phyloP scores from a whole-genome alignment of 64 coral and sea anemone species.

The Trachythela sp. region DNA sequence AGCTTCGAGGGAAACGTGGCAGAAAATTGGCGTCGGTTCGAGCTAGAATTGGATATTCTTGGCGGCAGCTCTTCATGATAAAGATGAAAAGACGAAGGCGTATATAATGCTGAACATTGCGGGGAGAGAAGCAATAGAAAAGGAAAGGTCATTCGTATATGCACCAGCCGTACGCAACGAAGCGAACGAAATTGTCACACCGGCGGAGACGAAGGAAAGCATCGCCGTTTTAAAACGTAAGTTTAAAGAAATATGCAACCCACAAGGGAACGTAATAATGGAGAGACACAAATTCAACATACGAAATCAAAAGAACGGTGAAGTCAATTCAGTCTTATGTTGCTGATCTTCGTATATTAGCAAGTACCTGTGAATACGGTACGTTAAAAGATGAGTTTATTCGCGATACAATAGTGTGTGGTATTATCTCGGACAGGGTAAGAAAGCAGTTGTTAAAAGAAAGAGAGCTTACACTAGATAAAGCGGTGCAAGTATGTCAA shows the following conservation, averaged over 20 bases:
- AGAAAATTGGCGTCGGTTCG: slow-evolving; percentile 1
- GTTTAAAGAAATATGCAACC: slow-evolving; percentile 25
- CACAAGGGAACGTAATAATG: slow-evolving; percentile 20
- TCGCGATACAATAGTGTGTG: slow-evolving; percentile 1
- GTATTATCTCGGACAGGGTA: background rate
- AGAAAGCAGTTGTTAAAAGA: background rate
- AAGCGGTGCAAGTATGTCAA: background rate
- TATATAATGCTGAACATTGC: slow-evolving; percentile 34
- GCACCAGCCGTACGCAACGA: background rate
- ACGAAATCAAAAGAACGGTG: slow-evolving; percentile 21
- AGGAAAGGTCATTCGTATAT: slow-evolving; percentile 33
- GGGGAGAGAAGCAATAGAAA: slow-evolving; percentile 48
- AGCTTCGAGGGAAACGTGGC: background rate
- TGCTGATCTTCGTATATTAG: background rate
- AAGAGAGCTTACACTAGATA: background rate
- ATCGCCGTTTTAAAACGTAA: background rate
- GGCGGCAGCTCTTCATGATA: background rate
- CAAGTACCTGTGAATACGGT: background rate
- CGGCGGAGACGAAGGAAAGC: slow-evolving; percentile 6
- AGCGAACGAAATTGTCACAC: background rate
- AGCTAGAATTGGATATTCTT: slow-evolving; percentile 5
- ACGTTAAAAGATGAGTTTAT: background rate
- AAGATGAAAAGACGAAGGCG: slow-evolving; percentile 39
- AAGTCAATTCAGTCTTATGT: slow-evolving; percentile 30
- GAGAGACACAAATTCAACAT: slow-evolving; percentile 27